These are phyloP conservation scores for Dolichoris vasculosae DNA, from an alignment of 1,140 invertebrate species.

Conservation along the genomic window DNA sequence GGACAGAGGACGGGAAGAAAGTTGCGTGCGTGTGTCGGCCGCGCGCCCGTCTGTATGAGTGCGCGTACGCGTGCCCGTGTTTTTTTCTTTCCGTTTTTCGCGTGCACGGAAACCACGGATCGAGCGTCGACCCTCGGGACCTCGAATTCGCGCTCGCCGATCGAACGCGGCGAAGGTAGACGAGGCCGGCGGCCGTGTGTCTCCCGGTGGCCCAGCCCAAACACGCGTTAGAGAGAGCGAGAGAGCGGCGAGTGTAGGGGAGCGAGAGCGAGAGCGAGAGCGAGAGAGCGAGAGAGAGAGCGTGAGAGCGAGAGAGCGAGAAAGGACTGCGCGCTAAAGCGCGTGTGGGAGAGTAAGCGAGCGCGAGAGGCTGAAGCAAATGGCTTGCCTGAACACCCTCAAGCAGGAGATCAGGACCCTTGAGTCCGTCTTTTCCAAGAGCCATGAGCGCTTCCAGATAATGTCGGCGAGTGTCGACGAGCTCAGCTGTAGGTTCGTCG, in stretches of 20 bases:
- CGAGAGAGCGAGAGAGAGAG: neutral
- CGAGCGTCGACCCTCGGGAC: neutral
- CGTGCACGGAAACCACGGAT: neutral
- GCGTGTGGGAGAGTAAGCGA: conserved; percentile 16
- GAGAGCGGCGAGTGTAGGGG: neutral
- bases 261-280: neutral
- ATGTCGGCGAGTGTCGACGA: conserved; percentile 98
- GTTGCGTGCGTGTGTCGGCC: neutral
- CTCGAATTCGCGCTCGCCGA: conserved; percentile 23
- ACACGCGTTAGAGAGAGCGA: neutral
- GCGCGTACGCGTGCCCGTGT: neutral
- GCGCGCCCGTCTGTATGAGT: neutral
- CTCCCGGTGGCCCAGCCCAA: conserved; percentile 26
- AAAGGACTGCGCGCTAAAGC: neutral
- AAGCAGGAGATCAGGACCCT: conserved; percentile 98
- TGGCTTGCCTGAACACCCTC: conserved; percentile 98
- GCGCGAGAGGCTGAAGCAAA: conserved; percentile 74
- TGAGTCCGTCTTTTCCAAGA: conserved; percentile 95
- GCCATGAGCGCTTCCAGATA: conserved; percentile 97
- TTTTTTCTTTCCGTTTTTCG: neutral
- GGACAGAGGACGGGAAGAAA: conserved; percentile 14
- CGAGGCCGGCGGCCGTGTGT: conserved; percentile 17
- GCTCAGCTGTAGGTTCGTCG: conserved; percentile 96
- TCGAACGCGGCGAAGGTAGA: neutral
- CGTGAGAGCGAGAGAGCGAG: neutral